Conservation (phyloP, 1,140 invertebrate species). For the Zaprionus capensis region DNA sequence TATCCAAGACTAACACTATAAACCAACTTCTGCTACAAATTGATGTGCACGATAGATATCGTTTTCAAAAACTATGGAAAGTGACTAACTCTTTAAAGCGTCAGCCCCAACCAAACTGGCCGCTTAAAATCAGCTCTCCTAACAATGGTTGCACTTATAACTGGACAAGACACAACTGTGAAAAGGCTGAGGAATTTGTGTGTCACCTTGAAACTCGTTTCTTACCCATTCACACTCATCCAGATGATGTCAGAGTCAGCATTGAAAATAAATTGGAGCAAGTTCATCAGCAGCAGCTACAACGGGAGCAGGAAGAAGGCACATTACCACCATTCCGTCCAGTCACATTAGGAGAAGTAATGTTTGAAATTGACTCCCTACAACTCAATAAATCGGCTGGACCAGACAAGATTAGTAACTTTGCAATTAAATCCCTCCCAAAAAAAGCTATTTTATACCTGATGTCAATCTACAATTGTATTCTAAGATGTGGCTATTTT, state of each 20-base stretch:
- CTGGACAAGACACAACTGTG: not conserved
- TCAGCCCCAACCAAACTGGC: not conserved
- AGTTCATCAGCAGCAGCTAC: too few relatives aligned
- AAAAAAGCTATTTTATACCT: conserved; percentile 4
- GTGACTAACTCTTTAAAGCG: not conserved
- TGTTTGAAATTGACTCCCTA: not conserved
- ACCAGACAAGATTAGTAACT: conserved; percentile 1
- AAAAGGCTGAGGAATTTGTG: conserved; percentile 22
- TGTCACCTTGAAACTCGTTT: too few relatives aligned
- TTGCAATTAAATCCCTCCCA: conserved; percentile 10
- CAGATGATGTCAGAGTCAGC: too few relatives aligned
- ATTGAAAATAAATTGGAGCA: too few relatives aligned
- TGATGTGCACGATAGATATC: not conserved
- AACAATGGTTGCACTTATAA: not conserved
- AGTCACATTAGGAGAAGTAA: not conserved
- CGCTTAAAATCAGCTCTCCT: not conserved
- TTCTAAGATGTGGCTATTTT: too few relatives aligned
- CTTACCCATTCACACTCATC: too few relatives aligned
- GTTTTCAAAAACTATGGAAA: conserved; percentile 15
- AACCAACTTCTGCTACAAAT: not conserved
- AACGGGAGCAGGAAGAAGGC: not conserved
- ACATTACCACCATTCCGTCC: not conserved
- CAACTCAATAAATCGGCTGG: conserved; percentile 9
- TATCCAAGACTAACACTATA: not conserved
- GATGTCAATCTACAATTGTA: too few relatives aligned